Evolutionary conservation across 2,113 vertebrate genomes (phyloP), one percentile per base, ranked within the genome.

Genomic region (Bubalus kerabau): DNA sequence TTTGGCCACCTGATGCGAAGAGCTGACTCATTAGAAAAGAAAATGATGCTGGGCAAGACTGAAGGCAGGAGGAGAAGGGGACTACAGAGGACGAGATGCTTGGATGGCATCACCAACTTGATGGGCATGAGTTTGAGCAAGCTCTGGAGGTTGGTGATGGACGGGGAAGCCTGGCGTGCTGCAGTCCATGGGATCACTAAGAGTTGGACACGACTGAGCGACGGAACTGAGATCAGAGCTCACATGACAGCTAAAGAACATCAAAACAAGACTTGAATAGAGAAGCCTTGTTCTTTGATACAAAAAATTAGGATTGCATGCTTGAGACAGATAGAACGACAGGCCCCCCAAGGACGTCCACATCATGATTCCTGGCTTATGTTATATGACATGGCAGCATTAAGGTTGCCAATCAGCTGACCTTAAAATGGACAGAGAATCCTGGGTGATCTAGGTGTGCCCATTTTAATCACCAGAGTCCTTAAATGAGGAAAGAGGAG

Each of bases 311-410:
- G 50, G 64, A 1, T 3, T 26, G 16, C 21, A 3, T 17, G 14
- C 67, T 28, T 56, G 64, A 7, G 52, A 24, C 3, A 13, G 46
- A 48, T 3, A 26, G 46, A 57, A 13, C 0, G 5, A 43, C 0
- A 21, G 14, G 10, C 81, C 56, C 26, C 3, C 3, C 54, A 26
- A 54, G 48, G 84, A 40, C 4, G 0, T 7, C 30, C n/a, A 9
- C 1, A 52, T 40, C 3, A n/a, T 10, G 23, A 17, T 28, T n/a
- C 46, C 83, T 48, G 54, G 43, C 32, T 5, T 7, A 21, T 13
- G 10, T 11, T 50, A 2, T 52, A 17, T 67, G 14, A 50, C 43
- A 1, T 0, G 0, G 76, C 60, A 67, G 60, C 6, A 6, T 11
- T 10, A 2, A 26, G 62, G 54, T 6, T 43, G 57, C 48, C 14